Evolutionary conservation across 92 coral and sea anemone genomes (phyloP).

Genomic region (Parazoanthus atlanticus): DNA sequence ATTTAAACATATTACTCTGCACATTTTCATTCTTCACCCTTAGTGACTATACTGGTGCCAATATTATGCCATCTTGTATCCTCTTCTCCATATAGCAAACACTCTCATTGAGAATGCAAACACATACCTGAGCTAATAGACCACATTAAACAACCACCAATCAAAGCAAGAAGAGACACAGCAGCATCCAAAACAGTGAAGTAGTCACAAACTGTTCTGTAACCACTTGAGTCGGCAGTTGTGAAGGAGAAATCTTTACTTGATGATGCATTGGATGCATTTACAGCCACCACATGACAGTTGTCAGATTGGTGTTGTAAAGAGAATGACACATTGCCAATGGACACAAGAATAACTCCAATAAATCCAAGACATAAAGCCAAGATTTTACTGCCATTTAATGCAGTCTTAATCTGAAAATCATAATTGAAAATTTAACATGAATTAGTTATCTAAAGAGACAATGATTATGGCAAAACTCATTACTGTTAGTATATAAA

Average conservation of each 20-base stretch:
- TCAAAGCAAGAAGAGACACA: constrained; percentile 69
- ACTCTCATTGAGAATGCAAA: too few species aligned
- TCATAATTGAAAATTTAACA: background rate
- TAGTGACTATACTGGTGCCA: too few species aligned
- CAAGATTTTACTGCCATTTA: constrained; percentile 45
- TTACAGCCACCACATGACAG: background rate
- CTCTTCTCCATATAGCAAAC: too few species aligned
- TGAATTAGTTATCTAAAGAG: background rate
- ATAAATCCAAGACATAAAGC: constrained; percentile 67
- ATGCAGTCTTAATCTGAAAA: constrained; percentile 29
- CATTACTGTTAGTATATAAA: background rate
- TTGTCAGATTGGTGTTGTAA: constrained; percentile 22
- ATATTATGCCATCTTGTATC: too few species aligned
- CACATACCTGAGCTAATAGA: constrained; percentile 90
- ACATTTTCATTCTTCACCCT: too few species aligned
- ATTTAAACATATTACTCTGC: too few species aligned
- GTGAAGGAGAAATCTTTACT: background rate
- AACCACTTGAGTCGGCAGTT: background rate
- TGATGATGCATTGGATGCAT: background rate
- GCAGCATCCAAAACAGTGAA: constrained; percentile 53
- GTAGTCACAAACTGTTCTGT: background rate
- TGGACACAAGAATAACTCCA: constrained; percentile 72
- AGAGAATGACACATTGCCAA: constrained; percentile 63
- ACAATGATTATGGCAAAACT: background rate
- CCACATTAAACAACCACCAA: constrained; percentile 90